A percentile compares a stretch with the other conserved stretches of the same genome.
phyloP scores from a whole-genome alignment of 2,888 invertebrate species.

The Saturnia japonica region DNA sequence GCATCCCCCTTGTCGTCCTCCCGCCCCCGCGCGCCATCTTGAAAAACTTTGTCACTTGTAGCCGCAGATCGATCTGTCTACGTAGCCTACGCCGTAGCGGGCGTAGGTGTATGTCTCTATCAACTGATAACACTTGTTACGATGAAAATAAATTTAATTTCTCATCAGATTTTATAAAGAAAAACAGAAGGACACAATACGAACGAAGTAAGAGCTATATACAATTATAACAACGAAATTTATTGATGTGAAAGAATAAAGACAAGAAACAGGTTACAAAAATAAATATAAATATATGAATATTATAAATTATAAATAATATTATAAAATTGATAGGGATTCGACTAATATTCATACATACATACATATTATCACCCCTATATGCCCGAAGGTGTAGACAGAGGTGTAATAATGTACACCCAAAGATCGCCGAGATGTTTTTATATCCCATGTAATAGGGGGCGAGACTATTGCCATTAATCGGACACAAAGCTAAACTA shows the following conservation, averaged over 20 bases:
- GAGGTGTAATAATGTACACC: too few species aligned
- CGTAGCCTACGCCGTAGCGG: conserved; percentile 57
- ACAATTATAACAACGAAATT: neutral
- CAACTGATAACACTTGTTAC: conserved; percentile 12
- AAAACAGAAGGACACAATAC: neutral
- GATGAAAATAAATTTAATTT: neutral
- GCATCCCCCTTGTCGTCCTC: conserved; percentile 67
- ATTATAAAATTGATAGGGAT: neutral
- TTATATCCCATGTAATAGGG: too few species aligned
- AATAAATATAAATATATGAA: neutral
- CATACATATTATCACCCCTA: too few species aligned
- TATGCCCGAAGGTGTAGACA: too few species aligned
- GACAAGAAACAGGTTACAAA: neutral
- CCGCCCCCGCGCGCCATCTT: conserved; percentile 68
- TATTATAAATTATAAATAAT: neutral
- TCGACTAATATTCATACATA: too few species aligned
- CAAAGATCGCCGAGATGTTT: too few species aligned
- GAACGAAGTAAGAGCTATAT: neutral
- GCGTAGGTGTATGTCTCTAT: conserved; percentile 43
- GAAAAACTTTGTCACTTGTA: conserved; percentile 80
- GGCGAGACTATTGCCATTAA: too few species aligned
- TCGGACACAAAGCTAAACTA: too few species aligned
- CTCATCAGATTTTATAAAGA: neutral
- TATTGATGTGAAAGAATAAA: neutral
- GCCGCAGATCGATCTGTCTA: conserved; percentile 79